phyloP scores from a whole-genome alignment of 2,113 vertebrate genomes.

The Aspiorhynchus laticeps region DNA sequence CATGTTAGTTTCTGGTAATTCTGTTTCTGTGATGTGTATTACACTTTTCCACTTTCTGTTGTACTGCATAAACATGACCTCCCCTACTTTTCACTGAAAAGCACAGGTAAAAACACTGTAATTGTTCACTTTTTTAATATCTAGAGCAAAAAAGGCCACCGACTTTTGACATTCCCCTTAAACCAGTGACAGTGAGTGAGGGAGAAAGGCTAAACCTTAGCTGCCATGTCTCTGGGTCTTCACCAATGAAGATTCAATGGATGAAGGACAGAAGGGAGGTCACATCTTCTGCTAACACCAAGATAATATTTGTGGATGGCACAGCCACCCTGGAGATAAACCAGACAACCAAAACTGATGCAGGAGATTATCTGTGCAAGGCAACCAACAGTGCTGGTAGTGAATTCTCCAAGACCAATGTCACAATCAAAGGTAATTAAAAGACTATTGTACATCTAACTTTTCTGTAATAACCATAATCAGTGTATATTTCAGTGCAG shows the following conservation, averaged over 20 bases:
- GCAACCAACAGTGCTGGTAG: constrained; percentile 87
- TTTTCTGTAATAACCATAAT: neutral
- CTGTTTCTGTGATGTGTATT: neutral
- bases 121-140: constrained; percentile 40
- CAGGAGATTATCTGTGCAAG: constrained; percentile 94
- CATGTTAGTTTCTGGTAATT: neutral
- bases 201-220: constrained; percentile 85
- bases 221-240: constrained; percentile 83
- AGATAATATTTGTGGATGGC: constrained; percentile 82
- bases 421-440: constrained; percentile 87
- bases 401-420: constrained; percentile 87
- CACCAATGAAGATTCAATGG: constrained; percentile 90
- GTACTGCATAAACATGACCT: neutral
- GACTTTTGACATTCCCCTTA: constrained; percentile 83
- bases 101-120: neutral
- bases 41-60: neutral
- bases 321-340: constrained; percentile 82
- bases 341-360: constrained; percentile 78
- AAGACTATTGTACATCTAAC: neutral
- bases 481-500: neutral
- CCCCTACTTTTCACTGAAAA: neutral
- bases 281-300: constrained; percentile 80
- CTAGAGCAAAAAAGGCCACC: constrained; percentile 84
- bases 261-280: constrained; percentile 86
- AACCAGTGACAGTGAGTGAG: constrained; percentile 77